phyloP scores from a whole-genome alignment of 2,888 invertebrate species.

The Palloptera scutellata region DNA sequence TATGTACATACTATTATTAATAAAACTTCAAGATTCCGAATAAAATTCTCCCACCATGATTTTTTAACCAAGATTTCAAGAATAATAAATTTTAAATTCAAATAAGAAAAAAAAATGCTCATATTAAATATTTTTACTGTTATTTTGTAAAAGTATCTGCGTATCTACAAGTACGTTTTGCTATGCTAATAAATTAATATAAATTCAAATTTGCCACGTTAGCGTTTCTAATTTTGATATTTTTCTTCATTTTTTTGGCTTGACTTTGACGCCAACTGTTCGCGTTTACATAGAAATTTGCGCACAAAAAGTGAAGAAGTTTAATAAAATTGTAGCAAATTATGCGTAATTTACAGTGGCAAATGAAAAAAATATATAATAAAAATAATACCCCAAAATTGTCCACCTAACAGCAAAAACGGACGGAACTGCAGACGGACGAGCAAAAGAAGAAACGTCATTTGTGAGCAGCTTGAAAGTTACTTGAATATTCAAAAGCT shows the following conservation, averaged over 20 bases:
- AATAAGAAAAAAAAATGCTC: not conserved
- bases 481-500: conserved; percentile 36
- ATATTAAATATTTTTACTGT: not conserved
- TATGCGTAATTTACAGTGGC: conserved; percentile 29
- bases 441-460: not conserved
- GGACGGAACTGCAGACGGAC: not conserved
- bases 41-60: too few species aligned
- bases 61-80: not conserved
- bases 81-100: conserved; percentile 1
- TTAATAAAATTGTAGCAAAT: conserved; percentile 37
- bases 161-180: conserved; percentile 36
- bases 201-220: conserved; percentile 58
- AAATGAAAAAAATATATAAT: not conserved
- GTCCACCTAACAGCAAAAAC: not conserved
- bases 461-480: not conserved
- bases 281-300: not conserved
- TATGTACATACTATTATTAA: too few species aligned
- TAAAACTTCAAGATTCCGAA: too few species aligned
- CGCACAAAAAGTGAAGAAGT: conserved; percentile 47
- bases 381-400: not conserved
- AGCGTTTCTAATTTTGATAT: conserved; percentile 37
- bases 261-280: not conserved
- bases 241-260: not conserved
- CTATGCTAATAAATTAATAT: conserved; percentile 63
- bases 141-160: not conserved